Conservation (phyloP, 2,797 vertebrate species). For the Chloroceryle inda region DNA sequence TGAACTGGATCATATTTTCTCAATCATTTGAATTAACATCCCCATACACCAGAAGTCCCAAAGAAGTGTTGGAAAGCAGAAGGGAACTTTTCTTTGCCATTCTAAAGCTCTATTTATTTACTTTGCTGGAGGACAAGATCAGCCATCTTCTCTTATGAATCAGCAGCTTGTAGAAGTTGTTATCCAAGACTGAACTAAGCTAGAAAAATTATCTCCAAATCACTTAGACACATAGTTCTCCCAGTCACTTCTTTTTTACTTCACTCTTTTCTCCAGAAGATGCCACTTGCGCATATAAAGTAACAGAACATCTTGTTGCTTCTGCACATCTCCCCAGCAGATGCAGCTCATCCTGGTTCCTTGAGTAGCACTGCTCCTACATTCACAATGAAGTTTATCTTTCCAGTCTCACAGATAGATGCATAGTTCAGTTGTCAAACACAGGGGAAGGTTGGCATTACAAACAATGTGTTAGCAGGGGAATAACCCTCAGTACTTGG, state of each 20-base stretch:
- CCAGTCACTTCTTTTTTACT: not conserved
- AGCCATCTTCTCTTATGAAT: constrained; percentile 60
- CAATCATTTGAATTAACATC: constrained; percentile 34
- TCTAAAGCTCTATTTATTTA: constrained; percentile 55
- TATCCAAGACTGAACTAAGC: not conserved
- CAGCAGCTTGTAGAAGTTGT: constrained; percentile 3
- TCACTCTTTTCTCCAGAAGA: not conserved
- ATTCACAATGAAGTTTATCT: not conserved
- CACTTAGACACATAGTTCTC: not conserved
- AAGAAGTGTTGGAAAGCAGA: constrained; percentile 25
- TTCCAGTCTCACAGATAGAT: not conserved
- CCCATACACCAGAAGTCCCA: not conserved
- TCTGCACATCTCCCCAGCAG: not conserved
- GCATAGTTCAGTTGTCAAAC: not conserved
- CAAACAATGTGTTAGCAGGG: not conserved
- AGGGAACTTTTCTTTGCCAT: not conserved
- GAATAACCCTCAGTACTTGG: not conserved
- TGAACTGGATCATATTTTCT: constrained; percentile 52
- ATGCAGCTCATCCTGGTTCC: not conserved
- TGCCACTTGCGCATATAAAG: not conserved
- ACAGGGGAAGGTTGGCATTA: not conserved
- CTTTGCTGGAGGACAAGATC: constrained; percentile 44
- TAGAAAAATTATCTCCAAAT: not conserved
- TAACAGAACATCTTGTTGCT: not conserved
- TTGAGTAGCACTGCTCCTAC: not conserved